Base-by-base conservation (phyloP, 1,140 invertebrate species). In the Mactra quadrangularis region DNA sequence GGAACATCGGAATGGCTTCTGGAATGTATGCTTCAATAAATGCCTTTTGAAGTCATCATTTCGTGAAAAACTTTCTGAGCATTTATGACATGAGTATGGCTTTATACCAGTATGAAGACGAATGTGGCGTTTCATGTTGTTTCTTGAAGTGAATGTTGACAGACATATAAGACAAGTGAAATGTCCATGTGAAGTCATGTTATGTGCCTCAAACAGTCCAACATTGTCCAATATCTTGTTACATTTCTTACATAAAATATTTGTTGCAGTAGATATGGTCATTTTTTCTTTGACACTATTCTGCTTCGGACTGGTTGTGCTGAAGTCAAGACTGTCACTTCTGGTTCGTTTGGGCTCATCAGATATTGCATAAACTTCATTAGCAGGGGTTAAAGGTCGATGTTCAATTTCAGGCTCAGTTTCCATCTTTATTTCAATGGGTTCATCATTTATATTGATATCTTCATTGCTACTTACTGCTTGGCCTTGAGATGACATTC, bases 71-170 rank as follows among this genome's bases (percentile, higher is more conserved):
- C 94, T 94, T 55, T 97, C 96, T 88, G 97, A 96, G 94, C 97
- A 98, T 25, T 88, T 83, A 7, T 83, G 78, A 78, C 92, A 93
- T 68, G 87, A 88, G 86, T 91, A 93, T n/a, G 91, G 91, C 68
- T 88, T 89, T 27, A 87, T 41, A 53, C 92, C 90, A 17, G 90
- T 91, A 74, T 92, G 91, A 25, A 89, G 72, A 0, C 89, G 74
- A 98, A 86, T 99, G 97, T 59, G 97, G 96, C 95, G 98, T 99
- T 87, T 97, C 95, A 92, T 96, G 97, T 87, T 97, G 70, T 87
- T 90, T 71, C 87, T 83, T 38, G 87, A 88, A 17, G 89, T 90
- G 68, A 91, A 91, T 11, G 87, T 87, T 17, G 83, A 66, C 38
- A 86, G 85, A 52, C 90, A 91, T 4, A 87, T 76, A 2, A 74